These are phyloP conservation scores for Nyctalus aviator DNA, from an alignment of 2,797 vertebrate species.

Conservation along the genomic window DNA sequence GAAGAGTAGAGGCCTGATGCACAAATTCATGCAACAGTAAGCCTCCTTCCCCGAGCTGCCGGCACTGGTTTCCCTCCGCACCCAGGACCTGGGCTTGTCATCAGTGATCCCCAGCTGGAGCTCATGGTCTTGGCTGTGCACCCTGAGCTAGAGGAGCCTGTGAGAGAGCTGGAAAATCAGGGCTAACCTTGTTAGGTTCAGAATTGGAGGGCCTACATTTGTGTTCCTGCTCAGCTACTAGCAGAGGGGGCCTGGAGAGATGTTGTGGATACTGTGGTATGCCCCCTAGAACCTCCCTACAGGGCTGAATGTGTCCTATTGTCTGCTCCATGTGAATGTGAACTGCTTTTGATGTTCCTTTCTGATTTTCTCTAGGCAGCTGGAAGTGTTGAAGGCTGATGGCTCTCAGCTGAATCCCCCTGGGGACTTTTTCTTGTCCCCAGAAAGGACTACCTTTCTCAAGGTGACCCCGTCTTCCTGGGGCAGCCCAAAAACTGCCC, in stretches of 20 bases:
- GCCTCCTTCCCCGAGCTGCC: no score
- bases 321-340: not conserved
- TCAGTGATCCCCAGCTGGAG: not conserved
- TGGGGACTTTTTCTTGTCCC: not conserved
- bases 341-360: not conserved
- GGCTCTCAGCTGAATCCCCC: not conserved
- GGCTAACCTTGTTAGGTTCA: not conserved
- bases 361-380: not conserved
- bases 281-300: not conserved
- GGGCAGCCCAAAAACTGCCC: not conserved
- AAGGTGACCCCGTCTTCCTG: not conserved
- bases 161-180: not conserved
- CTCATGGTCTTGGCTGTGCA: rapidly evolving
- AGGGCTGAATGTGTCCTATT: not conserved
- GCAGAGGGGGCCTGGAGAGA: not conserved
- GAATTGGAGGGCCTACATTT: not conserved
- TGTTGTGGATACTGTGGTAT: rapidly evolving
- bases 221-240: not conserved
- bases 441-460: not conserved
- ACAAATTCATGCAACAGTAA: no score
- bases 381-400: not conserved
- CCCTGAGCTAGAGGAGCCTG: not conserved
- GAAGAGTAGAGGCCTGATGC: not conserved
- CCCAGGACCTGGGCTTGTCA: no score
- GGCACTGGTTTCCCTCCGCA: no score